Conservation (phyloP, 1,140 invertebrate genomes). For the Drosophila leontia region DNA sequence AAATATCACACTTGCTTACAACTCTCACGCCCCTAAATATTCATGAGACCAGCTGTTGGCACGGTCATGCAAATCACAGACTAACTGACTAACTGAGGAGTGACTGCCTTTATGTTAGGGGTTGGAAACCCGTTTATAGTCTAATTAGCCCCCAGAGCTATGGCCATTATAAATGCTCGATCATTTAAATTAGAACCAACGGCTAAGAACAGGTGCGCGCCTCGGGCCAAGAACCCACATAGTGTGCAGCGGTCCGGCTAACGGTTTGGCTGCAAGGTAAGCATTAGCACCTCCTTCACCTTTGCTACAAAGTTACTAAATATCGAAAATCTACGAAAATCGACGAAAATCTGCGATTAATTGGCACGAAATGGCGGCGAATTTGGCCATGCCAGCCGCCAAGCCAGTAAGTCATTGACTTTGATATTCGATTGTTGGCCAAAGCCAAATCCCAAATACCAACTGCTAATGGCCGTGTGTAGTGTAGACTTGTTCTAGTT, state of each 20-base stretch:
- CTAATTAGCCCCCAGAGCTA: conserved; percentile 65
- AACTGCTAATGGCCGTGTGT: conserved; percentile 23
- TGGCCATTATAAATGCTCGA: conserved; percentile 65
- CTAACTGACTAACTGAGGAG: neutral
- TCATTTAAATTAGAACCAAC: conserved; percentile 72
- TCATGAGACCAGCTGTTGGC: conserved; percentile 40
- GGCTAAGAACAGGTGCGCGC: conserved; percentile 72
- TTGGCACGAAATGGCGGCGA: conserved; percentile 73
- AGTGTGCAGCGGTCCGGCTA: conserved; percentile 48
- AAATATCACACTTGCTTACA: conserved; percentile 26
- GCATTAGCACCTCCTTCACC: conserved; percentile 44
- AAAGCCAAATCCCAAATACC: conserved; percentile 65
- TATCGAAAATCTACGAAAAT: conserved; percentile 39
- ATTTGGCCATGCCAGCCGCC: conserved; percentile 63
- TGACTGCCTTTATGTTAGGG: conserved; percentile 5
- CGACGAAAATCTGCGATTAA: conserved; percentile 65
- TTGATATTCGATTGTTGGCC: conserved; percentile 81
- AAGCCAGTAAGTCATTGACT: conserved; percentile 75
- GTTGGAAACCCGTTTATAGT: conserved; percentile 59
- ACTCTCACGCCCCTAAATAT: conserved; percentile 46
- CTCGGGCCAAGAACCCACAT: conserved; percentile 23
- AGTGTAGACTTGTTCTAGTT: conserved; percentile 63
- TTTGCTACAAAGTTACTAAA: neutral
- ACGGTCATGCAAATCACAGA: conserved; percentile 50
- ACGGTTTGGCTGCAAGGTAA: conserved; percentile 62